These are phyloP conservation scores for Clitarchus hookeri DNA, from an alignment of 2,888 invertebrate species.

Conservation along the genomic window DNA sequence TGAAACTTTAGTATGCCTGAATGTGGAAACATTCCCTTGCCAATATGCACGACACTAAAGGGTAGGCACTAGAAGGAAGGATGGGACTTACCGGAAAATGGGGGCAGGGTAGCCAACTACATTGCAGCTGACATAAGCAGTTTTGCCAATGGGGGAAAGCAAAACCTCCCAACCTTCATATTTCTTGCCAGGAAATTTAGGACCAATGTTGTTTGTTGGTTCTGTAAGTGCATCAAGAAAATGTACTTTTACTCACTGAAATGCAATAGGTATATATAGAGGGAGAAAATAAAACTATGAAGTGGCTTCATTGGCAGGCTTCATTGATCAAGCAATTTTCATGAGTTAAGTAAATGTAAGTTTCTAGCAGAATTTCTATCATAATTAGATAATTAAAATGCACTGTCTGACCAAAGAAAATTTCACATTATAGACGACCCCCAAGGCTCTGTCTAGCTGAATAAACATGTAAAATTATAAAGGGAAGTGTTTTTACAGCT, in stretches of 20 bases:
- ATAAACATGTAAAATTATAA: too few relatives aligned
- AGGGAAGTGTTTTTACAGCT: too few relatives aligned
- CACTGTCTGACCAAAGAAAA: too few relatives aligned
- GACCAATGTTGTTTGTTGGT: conserved; percentile 70
- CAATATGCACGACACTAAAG: background rate
- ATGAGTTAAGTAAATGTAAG: too few relatives aligned
- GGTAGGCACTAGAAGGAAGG: background rate
- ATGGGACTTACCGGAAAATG: conserved; percentile 56
- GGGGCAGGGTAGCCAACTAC: conserved; percentile 57
- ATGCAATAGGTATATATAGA: background rate
- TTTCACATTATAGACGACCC: too few relatives aligned
- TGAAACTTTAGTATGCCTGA: background rate
- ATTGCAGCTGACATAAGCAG: conserved; percentile 58
- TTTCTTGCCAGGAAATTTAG: conserved; percentile 59
- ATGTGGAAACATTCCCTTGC: background rate
- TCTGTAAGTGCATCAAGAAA: conserved; percentile 56
- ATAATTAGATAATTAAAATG: too few relatives aligned
- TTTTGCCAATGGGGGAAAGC: conserved; percentile 33
- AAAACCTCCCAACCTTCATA: conserved; percentile 52
- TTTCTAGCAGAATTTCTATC: too few relatives aligned
- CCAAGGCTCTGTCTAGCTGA: too few relatives aligned
- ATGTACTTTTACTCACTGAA: background rate
- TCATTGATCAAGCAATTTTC: too few relatives aligned
- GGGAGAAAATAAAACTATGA: background rate
- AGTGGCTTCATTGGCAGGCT: too few relatives aligned